phyloP scores from a whole-genome alignment of 2,888 invertebrate genomes.

The Rhagonycha fulva region DNA sequence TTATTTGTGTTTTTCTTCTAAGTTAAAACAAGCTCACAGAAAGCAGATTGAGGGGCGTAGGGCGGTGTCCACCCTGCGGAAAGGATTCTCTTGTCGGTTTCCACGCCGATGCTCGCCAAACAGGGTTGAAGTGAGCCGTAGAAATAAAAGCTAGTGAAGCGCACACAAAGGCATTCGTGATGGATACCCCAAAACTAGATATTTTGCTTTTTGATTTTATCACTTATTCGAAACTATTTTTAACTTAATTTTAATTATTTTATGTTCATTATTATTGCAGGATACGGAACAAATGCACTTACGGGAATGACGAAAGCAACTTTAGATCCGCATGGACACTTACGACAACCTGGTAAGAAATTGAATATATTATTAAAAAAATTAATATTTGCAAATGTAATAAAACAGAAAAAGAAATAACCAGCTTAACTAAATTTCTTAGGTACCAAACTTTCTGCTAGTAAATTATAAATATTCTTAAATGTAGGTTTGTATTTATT shows the following conservation, averaged over 20 bases:
- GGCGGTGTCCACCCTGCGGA: conserved; percentile 47
- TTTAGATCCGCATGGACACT: conserved; percentile 86
- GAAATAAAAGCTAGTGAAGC: conserved; percentile 52
- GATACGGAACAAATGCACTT: conserved; percentile 82
- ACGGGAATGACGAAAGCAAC: conserved; percentile 81
- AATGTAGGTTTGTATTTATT: too few species aligned
- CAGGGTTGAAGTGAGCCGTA: conserved; percentile 51
- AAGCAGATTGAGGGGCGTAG: conserved; percentile 20
- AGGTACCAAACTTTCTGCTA: too few species aligned
- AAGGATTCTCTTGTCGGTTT: conserved; percentile 56
- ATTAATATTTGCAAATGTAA: too few species aligned
- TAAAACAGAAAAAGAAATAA: too few species aligned
- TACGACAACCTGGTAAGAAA: conserved; percentile 83
- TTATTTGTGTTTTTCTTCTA: conserved; percentile 22
- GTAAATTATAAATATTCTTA: too few species aligned
- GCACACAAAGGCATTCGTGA: conserved; percentile 36
- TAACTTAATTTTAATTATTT: conserved; percentile 1
- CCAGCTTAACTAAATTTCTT: too few species aligned
- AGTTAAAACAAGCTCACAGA: conserved; percentile 22
- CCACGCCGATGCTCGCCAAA: conserved; percentile 50
- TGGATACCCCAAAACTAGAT: conserved; percentile 24
- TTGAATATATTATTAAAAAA: background rate
- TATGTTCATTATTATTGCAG: conserved; percentile 62
- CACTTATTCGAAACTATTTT: conserved; percentile 5
- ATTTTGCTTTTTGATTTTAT: conserved; percentile 22